Percentiles rank a stretch among this genome's conserved stretches.
phyloP scores from a whole-genome alignment of 2,888 invertebrate genomes.

The Amphipyra berbera region DNA sequence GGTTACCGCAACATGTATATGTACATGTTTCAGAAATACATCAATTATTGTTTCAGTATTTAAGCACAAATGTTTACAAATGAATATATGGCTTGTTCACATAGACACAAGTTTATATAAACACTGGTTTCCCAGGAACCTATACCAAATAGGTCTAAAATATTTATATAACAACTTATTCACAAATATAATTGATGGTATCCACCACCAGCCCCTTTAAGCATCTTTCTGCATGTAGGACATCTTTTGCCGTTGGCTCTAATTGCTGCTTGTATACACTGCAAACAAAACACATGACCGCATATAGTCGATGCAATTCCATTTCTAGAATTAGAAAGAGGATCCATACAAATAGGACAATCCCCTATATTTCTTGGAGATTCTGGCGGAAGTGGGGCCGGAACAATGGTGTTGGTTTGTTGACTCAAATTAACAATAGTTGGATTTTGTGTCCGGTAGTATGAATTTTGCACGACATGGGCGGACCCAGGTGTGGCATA shows the following conservation, averaged over 20 bases:
- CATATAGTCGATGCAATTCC: conserved; percentile 73
- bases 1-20: too few species aligned
- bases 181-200: conserved; percentile 74
- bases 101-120: too few species aligned
- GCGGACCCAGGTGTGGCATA: background rate
- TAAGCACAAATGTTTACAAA: too few species aligned
- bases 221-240: conserved; percentile 71
- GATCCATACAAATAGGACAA: conserved; percentile 77
- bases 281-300: conserved; percentile 77
- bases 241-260: conserved; percentile 68
- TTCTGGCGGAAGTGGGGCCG: background rate
- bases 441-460: background rate
- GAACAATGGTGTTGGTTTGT: conserved; percentile 1
- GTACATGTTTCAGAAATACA: too few species aligned
- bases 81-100: too few species aligned
- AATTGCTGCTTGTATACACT: conserved; percentile 67
- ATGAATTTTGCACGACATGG: background rate
- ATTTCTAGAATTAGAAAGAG: conserved; percentile 56
- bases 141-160: background rate
- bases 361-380: conserved; percentile 58
- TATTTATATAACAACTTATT: conserved; percentile 8
- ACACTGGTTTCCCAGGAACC: too few species aligned
- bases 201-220: conserved; percentile 62
- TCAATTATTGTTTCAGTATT: too few species aligned
- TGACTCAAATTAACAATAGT: background rate